Conservation (phyloP, 2,888 invertebrate genomes). For the Philhelius pedissequus region DNA sequence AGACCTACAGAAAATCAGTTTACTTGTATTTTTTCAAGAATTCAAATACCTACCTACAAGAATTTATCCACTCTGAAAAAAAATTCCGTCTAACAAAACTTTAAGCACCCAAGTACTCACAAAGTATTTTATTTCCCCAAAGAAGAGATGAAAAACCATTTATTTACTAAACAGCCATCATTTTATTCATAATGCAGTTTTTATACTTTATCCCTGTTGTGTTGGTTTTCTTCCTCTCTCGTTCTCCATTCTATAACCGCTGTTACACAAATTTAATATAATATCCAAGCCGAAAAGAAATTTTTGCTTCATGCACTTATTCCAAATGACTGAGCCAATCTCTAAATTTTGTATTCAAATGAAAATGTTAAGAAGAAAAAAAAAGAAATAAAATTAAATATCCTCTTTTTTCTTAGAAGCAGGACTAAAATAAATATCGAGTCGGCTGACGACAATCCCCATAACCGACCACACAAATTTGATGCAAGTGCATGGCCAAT, state of each 20-base stretch:
- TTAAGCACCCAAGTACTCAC: not conserved
- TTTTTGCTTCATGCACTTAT: constrained; percentile 43
- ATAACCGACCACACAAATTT: not conserved
- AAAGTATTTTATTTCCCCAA: not conserved
- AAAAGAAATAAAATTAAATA: constrained; percentile 5
- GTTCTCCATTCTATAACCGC: not conserved
- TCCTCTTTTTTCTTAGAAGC: not conserved
- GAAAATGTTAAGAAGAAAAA: constrained; percentile 17
- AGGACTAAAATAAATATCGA: constrained; percentile 22
- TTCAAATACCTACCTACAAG: too few relatives aligned
- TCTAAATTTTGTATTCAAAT: constrained; percentile 51
- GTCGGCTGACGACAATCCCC: not conserved
- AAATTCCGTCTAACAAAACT: not conserved
- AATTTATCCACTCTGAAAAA: not conserved
- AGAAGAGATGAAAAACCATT: not conserved
- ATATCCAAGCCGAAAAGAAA: constrained; percentile 9
- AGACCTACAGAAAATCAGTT: too few relatives aligned
- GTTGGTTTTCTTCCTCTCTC: not conserved
- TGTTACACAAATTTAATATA: constrained; percentile 40
- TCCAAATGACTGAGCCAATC: constrained; percentile 28
- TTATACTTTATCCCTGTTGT: not conserved
- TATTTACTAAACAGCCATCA: not conserved
- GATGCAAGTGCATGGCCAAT: constrained; percentile 56
- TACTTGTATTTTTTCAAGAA: too few relatives aligned
- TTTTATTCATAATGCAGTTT: not conserved